These are phyloP conservation scores for Aphelenchoides avenae DNA, from an alignment of 1,140 invertebrate species.

Conservation along the genomic window DNA sequence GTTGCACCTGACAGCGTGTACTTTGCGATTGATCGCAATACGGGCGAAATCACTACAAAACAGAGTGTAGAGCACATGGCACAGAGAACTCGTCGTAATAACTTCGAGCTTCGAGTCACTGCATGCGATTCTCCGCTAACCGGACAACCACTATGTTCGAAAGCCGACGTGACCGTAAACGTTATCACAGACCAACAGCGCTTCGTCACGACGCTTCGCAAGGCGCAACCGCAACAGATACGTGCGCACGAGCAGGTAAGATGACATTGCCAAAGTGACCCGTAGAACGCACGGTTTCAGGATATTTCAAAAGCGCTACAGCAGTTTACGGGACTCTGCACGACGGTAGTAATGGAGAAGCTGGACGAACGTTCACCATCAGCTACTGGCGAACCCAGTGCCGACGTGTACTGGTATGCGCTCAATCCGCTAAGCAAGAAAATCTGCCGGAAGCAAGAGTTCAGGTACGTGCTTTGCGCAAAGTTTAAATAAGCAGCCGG, in stretches of 20 bases:
- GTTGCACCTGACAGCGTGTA: slow-evolving; percentile 44
- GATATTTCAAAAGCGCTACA: slow-evolving; percentile 42
- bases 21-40: slow-evolving; percentile 41
- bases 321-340: slow-evolving; percentile 49
- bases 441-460: slow-evolving; percentile 52
- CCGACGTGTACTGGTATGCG: slow-evolving; percentile 50
- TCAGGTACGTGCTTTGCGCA: slow-evolving; percentile 39
- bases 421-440: slow-evolving; percentile 46
- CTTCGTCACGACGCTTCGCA: slow-evolving; percentile 44
- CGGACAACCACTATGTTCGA: slow-evolving; percentile 42
- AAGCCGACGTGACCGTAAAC: slow-evolving; percentile 47
- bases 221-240: slow-evolving; percentile 45
- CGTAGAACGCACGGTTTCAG: no score
- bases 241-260: slow-evolving; percentile 45
- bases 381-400: slow-evolving; percentile 20
- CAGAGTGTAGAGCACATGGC: slow-evolving; percentile 46
- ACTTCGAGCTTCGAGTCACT: slow-evolving; percentile 39
- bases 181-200: slow-evolving; percentile 47
- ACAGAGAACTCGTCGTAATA: slow-evolving; percentile 28
- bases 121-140: slow-evolving; percentile 52
- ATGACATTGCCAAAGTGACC: no score
- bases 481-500: no score
- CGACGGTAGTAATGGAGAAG: slow-evolving; percentile 41
- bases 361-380: no score
- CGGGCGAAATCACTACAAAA: slow-evolving; percentile 45